Base-by-base conservation (phyloP, 2,113 vertebrate species). In the Ellobius talpinus region DNA sequence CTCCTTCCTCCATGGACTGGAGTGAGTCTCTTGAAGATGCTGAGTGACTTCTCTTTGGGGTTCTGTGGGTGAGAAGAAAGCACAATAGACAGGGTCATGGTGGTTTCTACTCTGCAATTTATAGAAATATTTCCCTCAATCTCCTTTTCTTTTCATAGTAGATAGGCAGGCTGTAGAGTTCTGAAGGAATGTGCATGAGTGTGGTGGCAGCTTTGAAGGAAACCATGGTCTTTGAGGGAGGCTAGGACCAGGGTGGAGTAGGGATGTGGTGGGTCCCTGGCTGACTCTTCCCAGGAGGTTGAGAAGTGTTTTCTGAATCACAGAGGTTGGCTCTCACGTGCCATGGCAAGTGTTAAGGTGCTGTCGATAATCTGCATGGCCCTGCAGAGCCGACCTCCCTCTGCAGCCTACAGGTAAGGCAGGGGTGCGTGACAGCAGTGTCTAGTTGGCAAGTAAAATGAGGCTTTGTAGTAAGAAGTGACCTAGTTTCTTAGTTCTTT, bases 291-390 rank as follows among this genome's bases (percentile, higher is more conserved):
- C 31, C 29, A 5, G 16, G 87, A 68, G 36, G 7, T 58, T 94
- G 70, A 78, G 45, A 31, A 66, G 33, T 92, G 29, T 23, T 89
- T 89, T 87, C 72, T 93, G 77, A 92, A 88, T 78, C 68, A 24
- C 26, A 19, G 14, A 50, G 33, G 42, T 90, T 94, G 66, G 19
- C 72, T 84, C n/a, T 88, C 65, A 70, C 11, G 33, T 14, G 7
- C 50, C 4, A 1, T 52, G 87, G 66, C 12, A 17, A 23, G 7
- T 31, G 33, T 52, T 24, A 36, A 55, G 47, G 33, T 52, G 50
- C 68, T 52, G 36, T 87, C 1, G 7, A 29, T 47, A 50, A 1
- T 65, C 17, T 2, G 63, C 2, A 0, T 19, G 42, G 19, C 66
- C 13, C 31, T 50, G 5, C 26, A 7, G 2, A 52, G 42, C 39